A percentile compares a stretch with the other conserved stretches of the same genome.
Conservation (phyloP, 2,888 invertebrate genomes). For the Ceramica pisi region DNA sequence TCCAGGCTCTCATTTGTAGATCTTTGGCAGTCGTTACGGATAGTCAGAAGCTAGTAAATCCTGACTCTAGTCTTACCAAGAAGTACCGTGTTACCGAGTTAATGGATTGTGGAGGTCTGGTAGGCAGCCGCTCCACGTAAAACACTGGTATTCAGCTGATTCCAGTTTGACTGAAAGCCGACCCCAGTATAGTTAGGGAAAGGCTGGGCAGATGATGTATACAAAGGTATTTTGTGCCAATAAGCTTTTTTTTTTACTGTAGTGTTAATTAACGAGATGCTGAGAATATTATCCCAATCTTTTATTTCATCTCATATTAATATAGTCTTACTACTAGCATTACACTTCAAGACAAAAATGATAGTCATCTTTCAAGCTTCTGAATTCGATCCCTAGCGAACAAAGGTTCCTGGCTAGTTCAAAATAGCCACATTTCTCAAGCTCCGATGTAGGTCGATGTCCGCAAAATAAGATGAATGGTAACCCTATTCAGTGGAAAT, state of each 20-base stretch:
- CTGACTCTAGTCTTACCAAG: no score
- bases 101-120: no score
- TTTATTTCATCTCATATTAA: neutral
- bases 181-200: no score
- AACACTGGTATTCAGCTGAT: no score
- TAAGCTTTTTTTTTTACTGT: neutral
- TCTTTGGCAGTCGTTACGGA: no score
- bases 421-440: slow-evolving; percentile 68
- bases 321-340: slow-evolving; percentile 24
- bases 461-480: slow-evolving; percentile 72
- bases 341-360: slow-evolving; percentile 61
- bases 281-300: neutral
- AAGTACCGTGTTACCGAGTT: no score
- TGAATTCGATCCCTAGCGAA: slow-evolving; percentile 55
- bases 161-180: no score
- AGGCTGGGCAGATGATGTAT: no score
- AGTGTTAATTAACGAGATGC: neutral
- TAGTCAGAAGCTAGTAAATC: no score
- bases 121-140: no score
- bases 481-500: slow-evolving; percentile 68
- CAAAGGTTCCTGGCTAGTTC: slow-evolving; percentile 60
- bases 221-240: no score
- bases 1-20: no score
- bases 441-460: slow-evolving; percentile 71
- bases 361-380: slow-evolving; percentile 62